Base-by-base conservation (phyloP, 2,888 invertebrate genomes). In the Leptura quadrifasciata region DNA sequence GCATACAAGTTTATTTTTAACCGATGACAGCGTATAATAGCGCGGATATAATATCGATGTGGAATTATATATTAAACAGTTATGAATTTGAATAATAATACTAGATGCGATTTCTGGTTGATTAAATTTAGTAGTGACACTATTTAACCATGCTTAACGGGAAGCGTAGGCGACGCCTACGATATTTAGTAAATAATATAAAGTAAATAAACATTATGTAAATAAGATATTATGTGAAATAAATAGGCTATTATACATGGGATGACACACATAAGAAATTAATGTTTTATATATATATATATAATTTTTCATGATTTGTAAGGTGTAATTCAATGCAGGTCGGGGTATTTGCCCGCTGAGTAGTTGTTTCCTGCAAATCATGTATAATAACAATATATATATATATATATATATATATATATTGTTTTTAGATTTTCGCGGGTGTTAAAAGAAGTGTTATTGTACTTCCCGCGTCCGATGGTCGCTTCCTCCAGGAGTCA, bases 1-100 rank as follows among this genome's bases (percentile, higher is more conserved):
- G 67, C 54, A 67, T 67, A 55, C 21, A n/a, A 67, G 54, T 21
- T 27, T 67, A 54, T 54, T 54, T 67, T 67, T 67, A 67, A 55
- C 20, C 54, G 24, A 52, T 67, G 67, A 67, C 67, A 55, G 54
- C 27, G 10, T 21, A 31, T 63, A 63, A 18, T n/a, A 20, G 18
- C n/a, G 10, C 10, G 39, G 63, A 63, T 63, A 35, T 3, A 18
- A 35, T 63, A 63, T 31, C 35, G 35, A 17, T 17, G 35, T 18
- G 27, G 35, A 39, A 18, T 20, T 57, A 20, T 57, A 57, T 21
- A 47, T 47, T 47, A 57, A 12, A 57, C 57, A 57, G 57, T 57
- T 57, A 20, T 21, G 21, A 57, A 12, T 57, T 57, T 57, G 21
- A 57, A 57, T 57, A 20, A 9, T 20, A 20, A 57, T 55, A 55